Evolutionary conservation across 2,797 vertebrate genomes (phyloP), one percentile per base, ranked within the genome.

Genomic region (Melanotaenia parkinsoni): DNA sequence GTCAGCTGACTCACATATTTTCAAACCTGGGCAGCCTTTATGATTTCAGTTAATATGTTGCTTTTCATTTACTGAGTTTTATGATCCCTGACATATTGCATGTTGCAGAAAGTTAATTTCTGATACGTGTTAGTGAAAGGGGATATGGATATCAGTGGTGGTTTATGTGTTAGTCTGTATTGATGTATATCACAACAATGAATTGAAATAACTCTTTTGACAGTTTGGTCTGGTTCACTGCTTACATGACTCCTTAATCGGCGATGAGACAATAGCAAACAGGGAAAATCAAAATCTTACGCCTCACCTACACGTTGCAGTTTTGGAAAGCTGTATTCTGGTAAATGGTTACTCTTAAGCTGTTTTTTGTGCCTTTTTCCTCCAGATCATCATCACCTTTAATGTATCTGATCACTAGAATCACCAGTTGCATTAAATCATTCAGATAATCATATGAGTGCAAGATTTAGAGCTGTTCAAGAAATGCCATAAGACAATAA

Each of bases 281-380:
- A 95, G 95, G 90, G 95, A 95, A 93, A 95, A 89, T 95, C 94
- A 91, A 93, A 95, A 95, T 95, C 91, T 94, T 91, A 92, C 89
- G 87, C 91, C 94, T 73, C 94, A 96, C 91, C 95, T 95, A 86
- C 94, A 95, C 91, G 94, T 96, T 94, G 94, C 94, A 51, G 95
- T 96, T 92, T 94, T 95, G 95, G 95, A 95, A 95, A 95, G 95
- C 95, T 95, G 95, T 95, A 95, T 96, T 88, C 94, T 96, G 95
- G 95, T 96, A 96, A 96, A 95, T 95, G 77, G 94, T 91, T 89
- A 89, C 92, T 94, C 87, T 93, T 95, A 84, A 95, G 91, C 85
- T 90, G 82, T 94, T 93, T 94, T 88, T 93, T 94, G 93, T 95
- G 89, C 86, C 90, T 88, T 88, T 81, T 89, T 87, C 82, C 89